Percentiles rank a stretch among this genome's conserved stretches.
Conservation (phyloP, 1,140 invertebrate species). For the Aphis craccivora region DNA sequence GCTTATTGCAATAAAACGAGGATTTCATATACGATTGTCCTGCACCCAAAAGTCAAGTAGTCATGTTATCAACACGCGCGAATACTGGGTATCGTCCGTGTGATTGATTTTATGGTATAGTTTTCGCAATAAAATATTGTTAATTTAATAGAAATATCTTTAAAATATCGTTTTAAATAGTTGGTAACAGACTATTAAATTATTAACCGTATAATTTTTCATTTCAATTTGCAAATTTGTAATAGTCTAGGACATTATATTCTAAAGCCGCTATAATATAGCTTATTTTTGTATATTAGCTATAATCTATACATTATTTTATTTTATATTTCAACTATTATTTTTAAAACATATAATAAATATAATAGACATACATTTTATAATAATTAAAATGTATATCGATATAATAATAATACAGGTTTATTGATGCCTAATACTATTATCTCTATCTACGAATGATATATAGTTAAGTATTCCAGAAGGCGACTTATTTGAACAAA, state of each 20-base stretch:
- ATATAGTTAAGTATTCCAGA: background rate
- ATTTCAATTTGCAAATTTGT: background rate
- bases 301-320: background rate
- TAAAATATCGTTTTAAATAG: background rate
- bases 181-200: background rate
- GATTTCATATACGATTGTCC: constrained; percentile 44
- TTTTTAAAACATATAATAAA: background rate
- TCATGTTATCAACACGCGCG: constrained; percentile 24
- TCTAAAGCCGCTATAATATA: background rate
- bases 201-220: background rate
- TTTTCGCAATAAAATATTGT: background rate
- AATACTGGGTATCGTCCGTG: background rate
- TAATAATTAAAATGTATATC: background rate
- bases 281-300: too few species aligned
- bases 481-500: background rate
- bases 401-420: background rate
- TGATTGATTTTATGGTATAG: background rate
- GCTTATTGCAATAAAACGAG: constrained; percentile 57
- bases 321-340: background rate
- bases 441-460: background rate
- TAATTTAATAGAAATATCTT: background rate
- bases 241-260: background rate
- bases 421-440: background rate
- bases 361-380: background rate
- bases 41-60: constrained; percentile 18